Conservation (phyloP, 2,113 vertebrate species). For the Crotalus horridus region DNA sequence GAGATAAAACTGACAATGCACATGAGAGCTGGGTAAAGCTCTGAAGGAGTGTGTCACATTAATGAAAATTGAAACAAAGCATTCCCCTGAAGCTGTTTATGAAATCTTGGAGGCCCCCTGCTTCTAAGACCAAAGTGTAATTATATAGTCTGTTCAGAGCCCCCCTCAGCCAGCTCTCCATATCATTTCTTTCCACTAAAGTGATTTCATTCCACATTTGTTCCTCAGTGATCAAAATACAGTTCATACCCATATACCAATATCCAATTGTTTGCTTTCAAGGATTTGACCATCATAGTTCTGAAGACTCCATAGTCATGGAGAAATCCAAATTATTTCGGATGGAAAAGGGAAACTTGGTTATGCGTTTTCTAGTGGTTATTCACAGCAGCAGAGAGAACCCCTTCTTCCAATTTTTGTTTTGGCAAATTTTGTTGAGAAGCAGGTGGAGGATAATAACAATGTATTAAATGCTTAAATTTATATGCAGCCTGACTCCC, state of each 20-base stretch:
- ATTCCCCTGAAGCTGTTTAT: background rate
- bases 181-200: background rate
- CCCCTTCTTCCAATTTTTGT: background rate
- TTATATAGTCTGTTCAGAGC: background rate
- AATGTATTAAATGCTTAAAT: background rate
- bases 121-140: background rate
- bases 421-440: background rate
- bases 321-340: too few relatives aligned
- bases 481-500: background rate
- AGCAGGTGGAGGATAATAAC: background rate
- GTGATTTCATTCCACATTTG: background rate
- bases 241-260: background rate
- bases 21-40: background rate
- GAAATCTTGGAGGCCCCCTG: background rate
- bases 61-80: background rate
- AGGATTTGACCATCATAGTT: background rate
- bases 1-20: background rate
- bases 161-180: background rate
- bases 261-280: background rate
- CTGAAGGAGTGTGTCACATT: background rate
- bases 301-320: background rate
- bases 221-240: background rate
- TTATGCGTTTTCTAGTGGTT: background rate
- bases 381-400: background rate
- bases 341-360: background rate